phyloP scores from a whole-genome alignment of 1,140 invertebrate genomes.

The Drosophila subpulchrella region DNA sequence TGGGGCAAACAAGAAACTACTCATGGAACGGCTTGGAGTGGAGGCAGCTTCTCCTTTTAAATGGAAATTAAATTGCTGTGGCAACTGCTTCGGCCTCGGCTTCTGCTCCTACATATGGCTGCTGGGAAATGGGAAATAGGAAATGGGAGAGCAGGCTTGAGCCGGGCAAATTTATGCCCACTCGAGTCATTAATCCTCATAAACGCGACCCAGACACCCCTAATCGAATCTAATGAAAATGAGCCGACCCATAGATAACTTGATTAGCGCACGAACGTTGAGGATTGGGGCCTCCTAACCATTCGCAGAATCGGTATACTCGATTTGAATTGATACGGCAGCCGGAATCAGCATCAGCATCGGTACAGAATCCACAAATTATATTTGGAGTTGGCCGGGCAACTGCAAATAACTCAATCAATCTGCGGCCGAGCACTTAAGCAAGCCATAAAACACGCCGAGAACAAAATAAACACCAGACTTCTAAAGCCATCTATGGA shows the following conservation, averaged over 20 bases:
- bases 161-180: conserved; percentile 62
- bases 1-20: conserved; percentile 31
- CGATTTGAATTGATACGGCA: not conserved
- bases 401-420: conserved; percentile 53
- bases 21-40: conserved; percentile 32
- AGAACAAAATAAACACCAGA: conserved; percentile 60
- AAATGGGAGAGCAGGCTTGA: conserved; percentile 1
- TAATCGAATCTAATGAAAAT: conserved; percentile 72
- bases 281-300: not conserved
- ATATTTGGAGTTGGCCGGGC: conserved; percentile 16
- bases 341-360: conserved; percentile 5
- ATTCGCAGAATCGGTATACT: conserved; percentile 3
- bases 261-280: conserved; percentile 42
- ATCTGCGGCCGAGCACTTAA: conserved; percentile 57
- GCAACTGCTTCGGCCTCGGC: conserved; percentile 32
- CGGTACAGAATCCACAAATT: conserved; percentile 17
- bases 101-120: not conserved
- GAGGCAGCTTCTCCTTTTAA: conserved; percentile 51
- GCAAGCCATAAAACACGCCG: conserved; percentile 67
- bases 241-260: conserved; percentile 64
- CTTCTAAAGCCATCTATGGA: conserved; percentile 38
- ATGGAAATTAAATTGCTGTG: conserved; percentile 78
- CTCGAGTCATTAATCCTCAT: conserved; percentile 78
- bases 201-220: conserved; percentile 56
- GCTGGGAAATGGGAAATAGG: conserved; percentile 9